Percentiles rank a stretch among this genome's conserved stretches.
These are phyloP conservation scores for Ondatra zibethicus DNA, from an alignment of 2,113 vertebrate species.

Conservation along the genomic window DNA sequence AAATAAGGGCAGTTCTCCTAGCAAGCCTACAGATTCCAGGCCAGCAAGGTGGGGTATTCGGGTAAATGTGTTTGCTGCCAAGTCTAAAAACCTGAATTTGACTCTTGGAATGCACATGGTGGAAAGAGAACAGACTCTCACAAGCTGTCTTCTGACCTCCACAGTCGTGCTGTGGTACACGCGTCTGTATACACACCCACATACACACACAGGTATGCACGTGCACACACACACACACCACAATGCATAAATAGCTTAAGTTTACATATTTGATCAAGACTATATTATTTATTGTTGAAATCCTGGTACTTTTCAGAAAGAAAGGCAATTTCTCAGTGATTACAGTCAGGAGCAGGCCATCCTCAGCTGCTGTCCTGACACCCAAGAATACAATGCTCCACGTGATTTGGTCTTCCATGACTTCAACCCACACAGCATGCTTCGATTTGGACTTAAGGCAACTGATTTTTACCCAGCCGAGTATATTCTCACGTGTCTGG, in stretches of 20 bases:
- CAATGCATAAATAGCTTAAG: not conserved
- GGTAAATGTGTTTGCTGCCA: not conserved
- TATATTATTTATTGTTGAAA: conserved; percentile 27
- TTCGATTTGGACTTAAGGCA: not conserved
- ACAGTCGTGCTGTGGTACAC: not conserved
- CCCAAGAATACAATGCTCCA: not conserved
- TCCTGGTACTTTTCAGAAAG: not conserved
- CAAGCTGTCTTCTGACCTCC: not conserved
- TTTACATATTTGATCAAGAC: not conserved
- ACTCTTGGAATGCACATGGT: not conserved
- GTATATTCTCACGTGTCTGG: not conserved
- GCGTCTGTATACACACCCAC: not conserved
- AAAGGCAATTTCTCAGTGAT: not conserved
- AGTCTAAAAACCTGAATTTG: not conserved
- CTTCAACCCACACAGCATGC: not conserved
- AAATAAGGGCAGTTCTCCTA: not conserved
- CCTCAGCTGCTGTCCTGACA: not conserved
- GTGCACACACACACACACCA: not conserved
- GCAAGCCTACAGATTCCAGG: not conserved
- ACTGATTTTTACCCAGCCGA: not conserved
- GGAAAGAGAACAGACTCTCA: not conserved
- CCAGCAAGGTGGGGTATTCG: not conserved
- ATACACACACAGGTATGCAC: not conserved
- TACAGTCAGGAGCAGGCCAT: not conserved
- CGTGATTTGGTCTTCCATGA: not conserved